Percentiles rank a stretch among this genome's conserved stretches.
Conservation (phyloP, 2,797 vertebrate species). For the Dromococcyx pavoninus region DNA sequence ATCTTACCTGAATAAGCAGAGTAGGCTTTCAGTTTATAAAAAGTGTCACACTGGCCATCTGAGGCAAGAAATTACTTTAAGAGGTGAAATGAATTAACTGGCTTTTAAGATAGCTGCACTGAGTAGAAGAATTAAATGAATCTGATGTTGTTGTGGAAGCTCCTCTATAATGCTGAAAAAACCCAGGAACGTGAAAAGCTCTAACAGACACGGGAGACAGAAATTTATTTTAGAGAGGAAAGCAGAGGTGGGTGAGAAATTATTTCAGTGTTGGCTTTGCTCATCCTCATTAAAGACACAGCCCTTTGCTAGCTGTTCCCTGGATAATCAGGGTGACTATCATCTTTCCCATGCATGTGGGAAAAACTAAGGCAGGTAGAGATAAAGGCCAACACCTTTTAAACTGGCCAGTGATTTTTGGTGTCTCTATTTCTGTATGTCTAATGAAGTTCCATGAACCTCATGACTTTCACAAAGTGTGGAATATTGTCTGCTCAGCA, state of each 20-base stretch:
- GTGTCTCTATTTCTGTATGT: not conserved
- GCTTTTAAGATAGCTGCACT: not conserved
- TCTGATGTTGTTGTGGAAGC: not conserved
- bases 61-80: not conserved
- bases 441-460: not conserved
- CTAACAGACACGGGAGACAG: not conserved
- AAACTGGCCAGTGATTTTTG: not conserved
- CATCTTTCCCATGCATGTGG: not conserved
- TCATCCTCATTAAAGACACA: not conserved
- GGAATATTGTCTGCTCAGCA: not conserved
- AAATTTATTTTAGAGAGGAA: not conserved
- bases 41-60: not conserved
- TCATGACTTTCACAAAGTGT: not conserved
- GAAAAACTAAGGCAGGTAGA: not conserved
- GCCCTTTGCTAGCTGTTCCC: not conserved
- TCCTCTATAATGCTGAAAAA: not conserved
- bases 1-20: not conserved
- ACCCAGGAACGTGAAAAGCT: not conserved
- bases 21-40: not conserved
- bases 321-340: not conserved
- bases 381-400: not conserved
- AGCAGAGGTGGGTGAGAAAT: slow-evolving; percentile 33
- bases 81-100: not conserved
- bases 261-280: not conserved
- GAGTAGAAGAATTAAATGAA: not conserved